Evolutionary conservation across 64 coral and sea anemone species (phyloP).

Genomic region (Porites australiensis): DNA sequence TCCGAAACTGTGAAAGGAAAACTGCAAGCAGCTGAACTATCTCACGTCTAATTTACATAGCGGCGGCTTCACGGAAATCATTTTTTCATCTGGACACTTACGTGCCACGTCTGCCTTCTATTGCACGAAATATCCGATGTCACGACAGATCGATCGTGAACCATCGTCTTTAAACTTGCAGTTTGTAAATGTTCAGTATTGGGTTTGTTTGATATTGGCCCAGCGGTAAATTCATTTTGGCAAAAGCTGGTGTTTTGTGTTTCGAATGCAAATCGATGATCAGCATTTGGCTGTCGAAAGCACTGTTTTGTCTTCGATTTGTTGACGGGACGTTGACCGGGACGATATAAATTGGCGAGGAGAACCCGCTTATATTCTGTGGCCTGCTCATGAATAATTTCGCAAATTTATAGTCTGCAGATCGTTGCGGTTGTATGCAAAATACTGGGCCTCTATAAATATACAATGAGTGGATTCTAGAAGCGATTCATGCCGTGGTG

Average conservation of each 20-base stretch:
- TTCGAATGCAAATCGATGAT: neutral
- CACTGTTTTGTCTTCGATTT: neutral
- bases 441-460: slow-evolving; percentile 51
- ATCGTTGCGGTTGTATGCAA: slow-evolving; percentile 42
- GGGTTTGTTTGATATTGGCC: neutral
- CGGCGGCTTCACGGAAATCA: neutral
- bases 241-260: neutral
- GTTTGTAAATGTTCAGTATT: neutral
- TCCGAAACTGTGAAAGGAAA: neutral
- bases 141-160: neutral
- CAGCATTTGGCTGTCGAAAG: neutral
- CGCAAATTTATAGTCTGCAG: neutral
- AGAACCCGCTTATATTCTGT: neutral
- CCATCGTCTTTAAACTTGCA: neutral
- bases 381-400: neutral
- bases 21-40: neutral
- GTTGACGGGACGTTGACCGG: neutral
- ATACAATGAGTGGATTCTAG: slow-evolving; percentile 33
- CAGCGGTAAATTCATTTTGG: neutral
- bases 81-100: neutral
- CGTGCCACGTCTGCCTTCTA: neutral
- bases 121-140: neutral
- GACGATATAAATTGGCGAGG: neutral
- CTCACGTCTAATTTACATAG: neutral
- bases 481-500: slow-evolving; percentile 9